Conservation (phyloP, 1,140 invertebrate species). For the Hormaphis cornu region DNA sequence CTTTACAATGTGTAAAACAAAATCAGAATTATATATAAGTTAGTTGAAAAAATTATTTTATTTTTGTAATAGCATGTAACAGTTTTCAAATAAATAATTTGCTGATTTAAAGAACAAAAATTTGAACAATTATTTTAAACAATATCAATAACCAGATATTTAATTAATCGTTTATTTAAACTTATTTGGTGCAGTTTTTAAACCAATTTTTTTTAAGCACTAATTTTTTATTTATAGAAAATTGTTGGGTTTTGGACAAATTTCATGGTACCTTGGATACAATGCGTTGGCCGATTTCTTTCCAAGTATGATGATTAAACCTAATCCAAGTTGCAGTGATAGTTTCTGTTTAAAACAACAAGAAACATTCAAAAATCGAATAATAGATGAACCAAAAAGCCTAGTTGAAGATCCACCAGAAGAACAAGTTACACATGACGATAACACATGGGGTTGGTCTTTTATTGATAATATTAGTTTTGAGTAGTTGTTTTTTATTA, state of each 20-base stretch:
- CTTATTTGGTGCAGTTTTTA: too few species aligned
- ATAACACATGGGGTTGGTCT: slow-evolving; percentile 83
- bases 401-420: slow-evolving; percentile 47
- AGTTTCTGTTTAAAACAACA: slow-evolving; percentile 65
- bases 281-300: slow-evolving; percentile 96
- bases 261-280: slow-evolving; percentile 90
- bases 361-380: slow-evolving; percentile 50
- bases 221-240: slow-evolving; percentile 48
- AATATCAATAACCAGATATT: too few species aligned
- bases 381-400: slow-evolving; percentile 41
- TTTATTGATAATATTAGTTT: slow-evolving; percentile 20
- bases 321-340: slow-evolving; percentile 89
- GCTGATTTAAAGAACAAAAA: too few species aligned
- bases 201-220: too few species aligned
- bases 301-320: slow-evolving; percentile 82
- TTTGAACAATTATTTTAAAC: too few species aligned
- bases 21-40: too few species aligned
- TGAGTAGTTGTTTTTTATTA: not conserved
- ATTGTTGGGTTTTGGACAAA: slow-evolving; percentile 80
- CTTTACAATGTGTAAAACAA: too few species aligned
- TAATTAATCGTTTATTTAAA: too few species aligned
- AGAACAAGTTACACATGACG: slow-evolving; percentile 65
- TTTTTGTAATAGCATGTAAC: too few species aligned
- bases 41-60: too few species aligned
- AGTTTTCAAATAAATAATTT: too few species aligned